A percentile compares a stretch with the other conserved stretches of the same genome.
phyloP scores from a whole-genome alignment of 2,113 vertebrate genomes.

The Mellivora capensis region DNA sequence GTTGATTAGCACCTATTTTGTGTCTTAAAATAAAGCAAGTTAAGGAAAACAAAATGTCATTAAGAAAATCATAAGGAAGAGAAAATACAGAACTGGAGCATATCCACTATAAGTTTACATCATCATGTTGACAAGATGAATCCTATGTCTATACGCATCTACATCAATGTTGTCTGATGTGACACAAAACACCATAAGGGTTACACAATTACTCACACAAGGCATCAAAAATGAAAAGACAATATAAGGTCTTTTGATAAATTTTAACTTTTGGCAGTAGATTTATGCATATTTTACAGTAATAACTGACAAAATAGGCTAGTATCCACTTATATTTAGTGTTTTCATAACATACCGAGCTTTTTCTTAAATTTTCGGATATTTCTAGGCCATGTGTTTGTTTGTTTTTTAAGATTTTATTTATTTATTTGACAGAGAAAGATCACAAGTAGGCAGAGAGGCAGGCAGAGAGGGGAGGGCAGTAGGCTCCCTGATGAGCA shows the following conservation, averaged over 20 bases:
- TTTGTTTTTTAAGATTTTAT: background rate
- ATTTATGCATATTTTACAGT: background rate
- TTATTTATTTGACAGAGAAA: too few species aligned
- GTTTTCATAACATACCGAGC: background rate
- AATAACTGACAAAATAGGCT: background rate
- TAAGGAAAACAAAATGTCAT: background rate
- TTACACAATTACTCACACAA: background rate
- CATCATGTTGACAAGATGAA: background rate
- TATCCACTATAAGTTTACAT: background rate
- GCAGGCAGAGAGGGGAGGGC: fast-evolving
- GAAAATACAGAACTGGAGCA: background rate
- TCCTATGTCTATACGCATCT: background rate
- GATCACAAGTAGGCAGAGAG: too few species aligned
- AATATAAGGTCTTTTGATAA: background rate
- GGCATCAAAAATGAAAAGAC: background rate
- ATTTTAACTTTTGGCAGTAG: background rate
- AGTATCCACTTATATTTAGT: background rate
- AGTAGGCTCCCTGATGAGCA: too few species aligned
- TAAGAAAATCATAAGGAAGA: background rate
- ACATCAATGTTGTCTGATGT: background rate
- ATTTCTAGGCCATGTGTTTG: background rate
- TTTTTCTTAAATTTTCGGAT: background rate
- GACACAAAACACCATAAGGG: background rate
- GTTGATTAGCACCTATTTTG: background rate
- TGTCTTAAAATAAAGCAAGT: background rate